Percentiles rank a stretch among this genome's conserved stretches.
Evolutionary conservation across 1,140 invertebrate species (phyloP).

Genomic region (Drosophila oshimai): DNA sequence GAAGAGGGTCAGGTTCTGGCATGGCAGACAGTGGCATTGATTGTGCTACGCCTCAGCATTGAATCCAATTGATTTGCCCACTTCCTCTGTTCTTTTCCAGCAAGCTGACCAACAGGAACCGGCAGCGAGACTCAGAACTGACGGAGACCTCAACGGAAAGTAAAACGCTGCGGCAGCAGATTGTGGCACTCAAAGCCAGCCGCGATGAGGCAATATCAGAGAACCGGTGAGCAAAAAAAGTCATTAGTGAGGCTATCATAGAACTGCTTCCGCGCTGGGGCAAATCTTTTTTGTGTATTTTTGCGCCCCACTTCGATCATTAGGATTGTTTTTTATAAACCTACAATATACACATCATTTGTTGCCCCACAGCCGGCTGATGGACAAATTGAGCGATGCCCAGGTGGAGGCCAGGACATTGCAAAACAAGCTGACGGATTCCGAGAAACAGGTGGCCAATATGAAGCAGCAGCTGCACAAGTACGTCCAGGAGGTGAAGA

Average conservation of each 20-base stretch:
- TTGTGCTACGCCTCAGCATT: constrained; percentile 3
- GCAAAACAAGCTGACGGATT: constrained; percentile 84
- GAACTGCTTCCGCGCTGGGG: constrained; percentile 43
- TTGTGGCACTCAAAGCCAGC: constrained; percentile 68
- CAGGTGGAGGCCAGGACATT: constrained; percentile 83
- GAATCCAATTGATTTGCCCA: constrained; percentile 23
- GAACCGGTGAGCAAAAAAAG: constrained; percentile 68
- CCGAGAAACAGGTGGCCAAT: constrained; percentile 85
- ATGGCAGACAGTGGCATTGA: constrained; percentile 10
- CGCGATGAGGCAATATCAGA: constrained; percentile 78
- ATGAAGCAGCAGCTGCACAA: constrained; percentile 86
- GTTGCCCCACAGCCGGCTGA: constrained; percentile 51
- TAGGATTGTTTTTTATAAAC: constrained; percentile 40
- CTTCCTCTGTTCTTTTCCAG: constrained; percentile 31
- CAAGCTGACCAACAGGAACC: constrained; percentile 64
- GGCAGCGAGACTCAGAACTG: constrained; percentile 65
- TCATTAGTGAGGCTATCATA: constrained; percentile 46
- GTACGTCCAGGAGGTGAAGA: constrained; percentile 87
- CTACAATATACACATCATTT: not conserved
- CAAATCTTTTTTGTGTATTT: constrained; percentile 7
- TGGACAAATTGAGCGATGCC: constrained; percentile 63
- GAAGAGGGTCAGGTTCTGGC: constrained; percentile 34
- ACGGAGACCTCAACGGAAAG: constrained; percentile 72
- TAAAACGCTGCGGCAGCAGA: constrained; percentile 76
- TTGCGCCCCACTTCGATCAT: constrained; percentile 9